Evolutionary conservation across 2,797 vertebrate genomes (phyloP).

Genomic region (Capromys pilorides): DNA sequence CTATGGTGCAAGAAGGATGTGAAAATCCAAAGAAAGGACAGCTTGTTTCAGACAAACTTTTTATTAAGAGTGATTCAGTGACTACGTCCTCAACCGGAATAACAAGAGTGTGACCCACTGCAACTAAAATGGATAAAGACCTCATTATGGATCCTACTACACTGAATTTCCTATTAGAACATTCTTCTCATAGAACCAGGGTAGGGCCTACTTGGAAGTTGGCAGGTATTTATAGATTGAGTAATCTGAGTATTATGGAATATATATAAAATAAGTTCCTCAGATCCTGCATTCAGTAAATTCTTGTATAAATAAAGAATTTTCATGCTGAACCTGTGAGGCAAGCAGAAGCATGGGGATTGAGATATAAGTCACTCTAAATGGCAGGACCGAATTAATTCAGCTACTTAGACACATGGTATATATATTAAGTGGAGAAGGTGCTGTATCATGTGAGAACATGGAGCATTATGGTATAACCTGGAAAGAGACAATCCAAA

Average conservation of each 20-base stretch:
- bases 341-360: neutral
- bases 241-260: neutral
- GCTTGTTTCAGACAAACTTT: neutral
- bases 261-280: neutral
- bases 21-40: neutral
- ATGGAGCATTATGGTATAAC: neutral
- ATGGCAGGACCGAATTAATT: neutral
- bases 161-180: neutral
- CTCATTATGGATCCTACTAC: neutral
- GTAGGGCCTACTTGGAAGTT: neutral
- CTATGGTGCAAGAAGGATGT: neutral
- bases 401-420: neutral
- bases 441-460: neutral
- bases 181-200: neutral
- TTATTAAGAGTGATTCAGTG: neutral
- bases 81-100: neutral
- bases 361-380: neutral
- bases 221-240: neutral
- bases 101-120: neutral
- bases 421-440: neutral
- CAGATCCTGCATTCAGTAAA: neutral
- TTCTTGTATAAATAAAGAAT: neutral
- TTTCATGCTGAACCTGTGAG: neutral
- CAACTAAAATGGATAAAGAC: neutral
- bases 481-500: neutral